Conservation (phyloP, 2,113 vertebrate species). For the Tapirus terrestris region DNA sequence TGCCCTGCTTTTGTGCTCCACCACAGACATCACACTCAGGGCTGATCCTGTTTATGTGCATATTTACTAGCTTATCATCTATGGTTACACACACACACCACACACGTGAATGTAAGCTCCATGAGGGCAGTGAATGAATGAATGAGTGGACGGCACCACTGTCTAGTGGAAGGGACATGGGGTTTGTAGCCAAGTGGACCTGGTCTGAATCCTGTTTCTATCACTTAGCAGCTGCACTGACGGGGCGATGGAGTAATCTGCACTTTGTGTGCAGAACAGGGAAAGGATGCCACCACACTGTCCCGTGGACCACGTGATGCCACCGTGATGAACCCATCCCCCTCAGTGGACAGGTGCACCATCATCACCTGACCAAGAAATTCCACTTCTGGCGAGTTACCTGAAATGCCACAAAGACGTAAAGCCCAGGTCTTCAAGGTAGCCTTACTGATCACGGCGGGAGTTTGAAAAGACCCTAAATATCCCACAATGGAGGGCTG, state of each 20-base stretch:
- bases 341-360: accelerated
- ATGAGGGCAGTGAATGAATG: accelerated
- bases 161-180: accelerated
- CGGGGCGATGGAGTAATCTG: accelerated
- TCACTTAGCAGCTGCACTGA: accelerated
- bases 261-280: accelerated
- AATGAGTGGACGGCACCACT: accelerated
- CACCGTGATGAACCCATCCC: accelerated
- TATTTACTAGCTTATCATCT: not conserved
- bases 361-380: not conserved
- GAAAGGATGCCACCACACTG: accelerated
- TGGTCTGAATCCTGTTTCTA: accelerated
- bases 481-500: accelerated
- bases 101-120: too few relatives aligned
- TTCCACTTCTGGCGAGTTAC: not conserved
- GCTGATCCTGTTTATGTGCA: accelerated
- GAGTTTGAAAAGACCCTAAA: not conserved
- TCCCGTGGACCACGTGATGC: accelerated
- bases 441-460: not conserved
- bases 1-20: accelerated
- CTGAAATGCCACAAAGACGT: not conserved
- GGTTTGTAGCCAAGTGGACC: not conserved
- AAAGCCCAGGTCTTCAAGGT: not conserved
- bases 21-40: accelerated
- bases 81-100: too few relatives aligned